These are phyloP conservation scores for Heliconius hortense DNA, from an alignment of 2,888 invertebrate species.

Conservation along the genomic window DNA sequence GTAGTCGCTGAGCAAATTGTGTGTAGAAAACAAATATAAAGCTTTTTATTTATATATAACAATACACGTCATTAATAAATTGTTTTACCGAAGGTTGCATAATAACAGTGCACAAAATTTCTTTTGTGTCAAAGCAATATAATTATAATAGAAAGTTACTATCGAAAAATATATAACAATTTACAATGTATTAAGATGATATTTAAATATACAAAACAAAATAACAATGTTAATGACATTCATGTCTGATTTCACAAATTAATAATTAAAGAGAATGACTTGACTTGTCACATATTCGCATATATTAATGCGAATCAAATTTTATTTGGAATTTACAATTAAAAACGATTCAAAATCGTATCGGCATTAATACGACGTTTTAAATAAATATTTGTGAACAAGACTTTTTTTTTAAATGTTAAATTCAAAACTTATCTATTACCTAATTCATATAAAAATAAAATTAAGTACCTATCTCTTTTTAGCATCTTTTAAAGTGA, in stretches of 20 bases:
- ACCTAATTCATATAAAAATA: too few relatives aligned
- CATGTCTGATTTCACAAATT: not conserved
- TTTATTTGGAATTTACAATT: not conserved
- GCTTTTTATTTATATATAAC: too few relatives aligned
- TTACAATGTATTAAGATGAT: not conserved
- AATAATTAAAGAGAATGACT: slow-evolving; percentile 4
- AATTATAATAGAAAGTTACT: not conserved
- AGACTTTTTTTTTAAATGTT: too few relatives aligned
- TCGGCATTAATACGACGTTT: not conserved
- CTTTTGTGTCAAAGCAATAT: not conserved
- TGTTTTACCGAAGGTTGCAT: not conserved
- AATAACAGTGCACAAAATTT: not conserved
- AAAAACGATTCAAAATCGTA: not conserved
- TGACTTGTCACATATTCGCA: not conserved
- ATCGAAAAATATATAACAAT: not conserved
- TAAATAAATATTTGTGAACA: too few relatives aligned
- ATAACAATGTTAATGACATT: not conserved
- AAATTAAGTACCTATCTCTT: too few relatives aligned
- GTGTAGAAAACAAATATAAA: too few relatives aligned
- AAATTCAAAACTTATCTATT: too few relatives aligned
- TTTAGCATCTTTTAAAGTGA: too few relatives aligned
- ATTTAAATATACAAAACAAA: not conserved
- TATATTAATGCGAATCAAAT: not conserved
- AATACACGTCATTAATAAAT: too few relatives aligned
- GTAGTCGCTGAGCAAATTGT: too few relatives aligned